These are phyloP conservation scores for Dermatemys mawii DNA, from an alignment of 2,113 vertebrate species.

Conservation along the genomic window DNA sequence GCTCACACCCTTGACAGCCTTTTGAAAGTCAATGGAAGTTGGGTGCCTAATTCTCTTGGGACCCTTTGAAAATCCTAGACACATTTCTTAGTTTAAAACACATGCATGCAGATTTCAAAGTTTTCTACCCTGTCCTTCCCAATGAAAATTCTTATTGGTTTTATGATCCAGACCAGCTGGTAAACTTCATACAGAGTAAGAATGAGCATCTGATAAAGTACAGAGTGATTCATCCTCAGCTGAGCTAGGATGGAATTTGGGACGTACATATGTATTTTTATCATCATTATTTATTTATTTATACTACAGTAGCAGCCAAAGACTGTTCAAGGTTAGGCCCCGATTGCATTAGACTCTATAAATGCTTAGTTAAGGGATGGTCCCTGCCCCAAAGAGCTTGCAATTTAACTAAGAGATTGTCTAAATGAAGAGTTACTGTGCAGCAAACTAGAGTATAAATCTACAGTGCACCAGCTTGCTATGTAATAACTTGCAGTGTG, in stretches of 20 bases:
- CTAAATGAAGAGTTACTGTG: not conserved
- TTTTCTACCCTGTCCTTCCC: constrained; percentile 10
- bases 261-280: constrained; percentile 42
- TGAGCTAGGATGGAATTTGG: constrained; percentile 34
- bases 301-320: not conserved
- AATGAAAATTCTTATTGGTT: constrained; percentile 29
- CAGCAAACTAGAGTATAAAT: not conserved
- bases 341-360: not conserved
- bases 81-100: constrained; percentile 32
- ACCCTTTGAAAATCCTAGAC: constrained; percentile 9
- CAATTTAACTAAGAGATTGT: not conserved
- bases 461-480: not conserved
- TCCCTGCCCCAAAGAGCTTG: not conserved
- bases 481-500: not conserved
- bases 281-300: not conserved
- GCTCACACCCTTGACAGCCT: not conserved
- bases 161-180: constrained; percentile 4
- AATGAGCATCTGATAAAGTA: constrained; percentile 12
- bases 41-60: not conserved
- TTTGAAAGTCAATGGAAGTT: not conserved
- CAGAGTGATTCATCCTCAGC: constrained; percentile 57
- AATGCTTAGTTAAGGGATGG: not conserved
- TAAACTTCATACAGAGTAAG: constrained; percentile 20
- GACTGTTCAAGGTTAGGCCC: not conserved
- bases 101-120: constrained; percentile 18